Percentiles rank a stretch among this genome's conserved stretches.
Evolutionary conservation across 2,888 invertebrate species (phyloP).

Genomic region (Dicyrtomina minuta): DNA sequence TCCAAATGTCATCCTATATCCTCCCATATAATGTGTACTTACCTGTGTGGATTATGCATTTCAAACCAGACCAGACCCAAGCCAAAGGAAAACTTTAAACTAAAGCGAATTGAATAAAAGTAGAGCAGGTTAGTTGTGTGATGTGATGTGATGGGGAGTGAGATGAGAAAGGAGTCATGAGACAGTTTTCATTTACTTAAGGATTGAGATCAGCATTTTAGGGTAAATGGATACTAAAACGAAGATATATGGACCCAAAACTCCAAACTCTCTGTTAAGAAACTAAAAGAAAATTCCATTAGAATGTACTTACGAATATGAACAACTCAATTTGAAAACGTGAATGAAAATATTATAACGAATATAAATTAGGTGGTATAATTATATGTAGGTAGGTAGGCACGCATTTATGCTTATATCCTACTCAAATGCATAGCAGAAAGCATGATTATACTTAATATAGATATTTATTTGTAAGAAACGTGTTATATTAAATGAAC

Average conservation of each 20-base stretch:
- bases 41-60: too few species aligned
- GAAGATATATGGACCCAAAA: too few species aligned
- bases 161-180: not conserved
- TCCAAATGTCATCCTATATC: too few species aligned
- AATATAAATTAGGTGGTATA: not conserved
- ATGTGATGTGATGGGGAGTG: too few species aligned
- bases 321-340: too few species aligned
- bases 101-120: not conserved
- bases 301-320: not conserved
- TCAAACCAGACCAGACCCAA: too few species aligned
- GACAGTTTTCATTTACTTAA: not conserved
- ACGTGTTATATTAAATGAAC: not conserved
- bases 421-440: not conserved
- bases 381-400: not conserved
- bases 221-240: too few species aligned
- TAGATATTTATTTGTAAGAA: too few species aligned
- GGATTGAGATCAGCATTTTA: not conserved
- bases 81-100: too few species aligned
- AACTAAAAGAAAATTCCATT: not conserved
- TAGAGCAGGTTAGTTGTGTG: slow-evolving; percentile 15
- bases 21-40: too few species aligned
- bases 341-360: not conserved
- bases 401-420: not conserved
- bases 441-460: too few species aligned
- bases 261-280: not conserved